Evolutionary conservation across 1,140 invertebrate species (phyloP), one percentile per base, ranked within the genome.

Genomic region (Chlorops oryzae): DNA sequence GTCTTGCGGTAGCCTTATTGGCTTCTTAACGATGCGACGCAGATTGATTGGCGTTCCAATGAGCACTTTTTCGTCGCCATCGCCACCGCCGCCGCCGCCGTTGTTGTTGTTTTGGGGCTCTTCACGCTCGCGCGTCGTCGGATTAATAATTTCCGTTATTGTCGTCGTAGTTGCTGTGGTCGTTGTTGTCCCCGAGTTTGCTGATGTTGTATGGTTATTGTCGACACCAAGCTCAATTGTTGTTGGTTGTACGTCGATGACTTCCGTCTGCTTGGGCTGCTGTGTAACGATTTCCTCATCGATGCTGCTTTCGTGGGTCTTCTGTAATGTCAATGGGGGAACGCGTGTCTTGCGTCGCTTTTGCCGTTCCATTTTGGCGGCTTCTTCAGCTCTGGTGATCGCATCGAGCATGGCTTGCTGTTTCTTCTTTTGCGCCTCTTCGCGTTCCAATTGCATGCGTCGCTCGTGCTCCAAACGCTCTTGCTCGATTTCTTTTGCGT

Each of bases 401-500:
- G 78, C 79, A 64, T 78, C 73, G 51, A 73, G 52, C 64, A 78
- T 73, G 0, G 70, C 75, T 59, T 79, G 73, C 34, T 80, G 77
- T 51, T 75, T 71, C 51, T 76, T 78, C 20, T 70, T 65, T 20
- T 80, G 76, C 5, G 73, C 63, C 49, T 78, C 77, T 18, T 78
- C 75, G 41, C 82, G 78, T 49, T 82, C 79, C 25, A 70, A 64
- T 0, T 75, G 57, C 12, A 74, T 54, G 3, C 72, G 62, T 1
- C 79, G 70, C 35, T 81, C 79, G 17, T 70, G 64, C 40, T 79
- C 73, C 15, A 77, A 47, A 2, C 79, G 75, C 56, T 78, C 69
- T 32, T 74, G 73, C 57, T 84, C 81, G 35, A 77, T 52, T 83
- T 77, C 28, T 77, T 75, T 47, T 85, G 78, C 9, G 74, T 69